Base-by-base conservation (phyloP, 2,888 invertebrate genomes). In the Metacarcinus magister region DNA sequence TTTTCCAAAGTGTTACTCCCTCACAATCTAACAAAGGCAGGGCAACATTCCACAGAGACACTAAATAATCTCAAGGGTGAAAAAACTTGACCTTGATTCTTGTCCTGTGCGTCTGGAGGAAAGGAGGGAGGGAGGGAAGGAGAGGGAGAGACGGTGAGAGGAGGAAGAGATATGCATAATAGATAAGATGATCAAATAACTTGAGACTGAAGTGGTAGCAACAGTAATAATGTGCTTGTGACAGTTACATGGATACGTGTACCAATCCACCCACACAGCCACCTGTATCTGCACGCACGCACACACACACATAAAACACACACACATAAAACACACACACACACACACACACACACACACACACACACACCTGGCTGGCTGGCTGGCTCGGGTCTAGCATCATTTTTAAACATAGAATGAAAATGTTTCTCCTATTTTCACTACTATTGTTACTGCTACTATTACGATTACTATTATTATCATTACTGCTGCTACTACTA, bases 291-390 rank as follows among this genome's bases (percentile, higher is more conserved):
- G 67, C 32, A 32, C 32, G 82, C 32, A 32, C 75, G 28, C 75
- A 75, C 75, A 2, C 75, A 75, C 75, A 75, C 75, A 75, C n/a
- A 75, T n/a, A 75, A 82, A 32, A 82, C 32, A 32, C 32, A 82
- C 82, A 82, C 82, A 82, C 82, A 82, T 32, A 82, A 82, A 32
- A 82, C 82, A 82, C 82, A 82, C 82, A 82, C 82, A 82, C 82
- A 82, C 82, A 82, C 82, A 82, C 82, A 82, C 82, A 82, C 82
- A 82, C 82, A 82, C 82, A 82, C 82, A 82, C 82, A 82, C 82
- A 32, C 82, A 82, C 82, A 82, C 82, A 82, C 82, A 82, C 82
- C n/a, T 13, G 19, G 32, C 0, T 32, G 23, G 13, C 82, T 82
- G 82, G 82, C 32, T 82, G 82, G 82, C 82, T 82, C 32, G 32